Percentiles rank a stretch among this genome's conserved stretches.
These are phyloP conservation scores for Oostethus manadensis DNA, from an alignment of 2,113 vertebrate genomes.

Conservation along the genomic window DNA sequence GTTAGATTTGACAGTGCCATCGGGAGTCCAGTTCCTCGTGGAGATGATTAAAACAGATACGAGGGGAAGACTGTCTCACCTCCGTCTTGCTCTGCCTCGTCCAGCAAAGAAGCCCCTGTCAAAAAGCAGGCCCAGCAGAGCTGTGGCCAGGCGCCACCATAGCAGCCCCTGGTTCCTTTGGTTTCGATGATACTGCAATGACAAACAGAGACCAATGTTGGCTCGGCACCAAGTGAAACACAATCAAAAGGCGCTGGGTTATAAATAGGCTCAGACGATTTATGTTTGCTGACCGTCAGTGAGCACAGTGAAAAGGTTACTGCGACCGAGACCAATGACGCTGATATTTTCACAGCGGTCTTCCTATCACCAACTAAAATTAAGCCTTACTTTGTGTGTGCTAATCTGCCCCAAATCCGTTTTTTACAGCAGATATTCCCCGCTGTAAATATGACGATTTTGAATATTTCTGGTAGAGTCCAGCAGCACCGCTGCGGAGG, in stretches of 20 bases:
- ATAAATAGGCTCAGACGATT: conserved; percentile 11
- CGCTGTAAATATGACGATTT: conserved; percentile 33
- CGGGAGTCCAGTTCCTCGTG: conserved; percentile 56
- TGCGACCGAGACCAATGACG: conserved; percentile 28
- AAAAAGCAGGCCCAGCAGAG: conserved; percentile 67
- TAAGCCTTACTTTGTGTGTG: conserved; percentile 26
- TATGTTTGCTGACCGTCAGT: conserved; percentile 17
- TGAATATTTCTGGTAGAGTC: conserved; percentile 35
- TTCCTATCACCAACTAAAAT: conserved; percentile 28
- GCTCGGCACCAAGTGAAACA: conserved; percentile 9
- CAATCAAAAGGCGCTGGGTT: conserved; percentile 3
- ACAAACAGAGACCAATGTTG: conserved; percentile 15
- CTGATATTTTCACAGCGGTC: conserved; percentile 60
- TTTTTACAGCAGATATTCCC: conserved; percentile 32
- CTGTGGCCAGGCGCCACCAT: conserved; percentile 70
- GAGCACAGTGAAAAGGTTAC: conserved; percentile 13
- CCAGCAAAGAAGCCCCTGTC: conserved; percentile 53
- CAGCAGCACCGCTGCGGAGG: conserved; percentile 21
- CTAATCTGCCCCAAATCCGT: conserved; percentile 16
- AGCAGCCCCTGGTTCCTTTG: conserved; percentile 72
- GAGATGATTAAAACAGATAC: conserved; percentile 26
- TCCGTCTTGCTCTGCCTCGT: conserved; percentile 53
- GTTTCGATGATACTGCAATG: conserved; percentile 72
- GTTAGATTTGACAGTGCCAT: conserved; percentile 71
- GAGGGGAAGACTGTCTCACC: conserved; percentile 53